Evolutionary conservation across 1,140 invertebrate species (phyloP).

Genomic region (Eupristina koningsbergeri): DNA sequence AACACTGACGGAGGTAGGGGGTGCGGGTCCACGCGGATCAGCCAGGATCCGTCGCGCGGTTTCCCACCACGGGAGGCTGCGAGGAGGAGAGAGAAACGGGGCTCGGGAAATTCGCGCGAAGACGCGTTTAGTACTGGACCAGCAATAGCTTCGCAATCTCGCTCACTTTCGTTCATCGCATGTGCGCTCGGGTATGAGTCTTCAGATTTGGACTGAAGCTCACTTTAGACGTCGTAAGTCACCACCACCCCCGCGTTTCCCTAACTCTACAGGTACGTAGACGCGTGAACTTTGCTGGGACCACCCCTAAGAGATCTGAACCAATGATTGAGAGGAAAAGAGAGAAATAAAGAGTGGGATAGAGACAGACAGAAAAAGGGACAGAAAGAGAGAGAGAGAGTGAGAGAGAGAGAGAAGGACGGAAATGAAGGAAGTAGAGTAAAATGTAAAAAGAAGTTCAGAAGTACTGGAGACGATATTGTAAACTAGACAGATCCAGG

Average conservation of each 20-base stretch:
- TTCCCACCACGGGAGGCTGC: not conserved
- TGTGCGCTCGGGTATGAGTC: not conserved
- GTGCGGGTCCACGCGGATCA: conserved; percentile 16
- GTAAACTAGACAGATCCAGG: not conserved
- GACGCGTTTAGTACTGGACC: not conserved
- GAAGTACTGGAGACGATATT: not conserved
- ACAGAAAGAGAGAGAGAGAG: conserved; percentile 36
- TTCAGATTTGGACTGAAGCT: not conserved
- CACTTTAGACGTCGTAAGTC: not conserved
- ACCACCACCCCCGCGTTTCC: not conserved
- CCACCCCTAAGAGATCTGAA: not conserved
- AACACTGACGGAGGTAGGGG: not conserved
- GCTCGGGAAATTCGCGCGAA: not conserved
- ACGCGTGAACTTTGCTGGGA: not conserved
- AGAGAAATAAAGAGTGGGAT: not conserved
- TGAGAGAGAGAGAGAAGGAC: conserved; percentile 22
- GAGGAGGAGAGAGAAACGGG: not conserved
- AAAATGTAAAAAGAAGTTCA: not conserved
- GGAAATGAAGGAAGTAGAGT: not conserved
- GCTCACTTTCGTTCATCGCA: no score
- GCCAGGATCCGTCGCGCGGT: conserved; percentile 12
- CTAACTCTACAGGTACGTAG: not conserved
- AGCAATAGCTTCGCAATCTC: not conserved
- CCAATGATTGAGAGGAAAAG: no score
- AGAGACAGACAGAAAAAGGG: conserved; percentile 9